Evolutionary conservation across 2,113 vertebrate species (phyloP).

Genomic region (Gobio gobio): DNA sequence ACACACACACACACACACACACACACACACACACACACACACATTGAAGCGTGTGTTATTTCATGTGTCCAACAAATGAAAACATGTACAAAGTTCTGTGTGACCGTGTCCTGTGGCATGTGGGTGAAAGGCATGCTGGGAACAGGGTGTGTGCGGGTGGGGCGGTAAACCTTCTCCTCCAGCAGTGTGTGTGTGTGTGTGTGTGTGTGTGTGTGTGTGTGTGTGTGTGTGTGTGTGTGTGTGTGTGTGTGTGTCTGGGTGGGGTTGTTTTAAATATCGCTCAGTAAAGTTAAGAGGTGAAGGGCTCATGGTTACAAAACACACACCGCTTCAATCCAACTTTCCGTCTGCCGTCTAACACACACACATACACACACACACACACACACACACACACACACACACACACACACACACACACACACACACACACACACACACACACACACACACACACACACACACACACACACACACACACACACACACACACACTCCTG

Average conservation of each 20-base stretch:
- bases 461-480: no score
- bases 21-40: no score
- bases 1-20: no score
- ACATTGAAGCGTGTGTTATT: neutral
- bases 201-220: no score
- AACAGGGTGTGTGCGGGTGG: constrained; percentile 52
- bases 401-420: no score
- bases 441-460: no score
- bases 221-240: constrained; percentile 37
- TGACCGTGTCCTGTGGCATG: constrained; percentile 47
- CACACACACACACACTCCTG: neutral
- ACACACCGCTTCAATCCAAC: neutral
- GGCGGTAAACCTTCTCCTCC: constrained; percentile 5
- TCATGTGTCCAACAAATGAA: neutral
- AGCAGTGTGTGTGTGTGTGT: constrained; percentile 30
- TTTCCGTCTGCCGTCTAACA: neutral
- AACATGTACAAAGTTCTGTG: constrained; percentile 1
- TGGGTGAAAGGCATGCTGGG: constrained; percentile 45
- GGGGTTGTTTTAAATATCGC: neutral
- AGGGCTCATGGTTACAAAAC: constrained; percentile 4
- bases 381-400: neutral
- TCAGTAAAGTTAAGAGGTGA: constrained; percentile 19
- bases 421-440: neutral
- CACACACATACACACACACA: no score
- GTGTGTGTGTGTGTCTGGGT: constrained; percentile 30